These are phyloP conservation scores for Ciconia boyciana DNA, from an alignment of 2,113 vertebrate species.

Conservation along the genomic window DNA sequence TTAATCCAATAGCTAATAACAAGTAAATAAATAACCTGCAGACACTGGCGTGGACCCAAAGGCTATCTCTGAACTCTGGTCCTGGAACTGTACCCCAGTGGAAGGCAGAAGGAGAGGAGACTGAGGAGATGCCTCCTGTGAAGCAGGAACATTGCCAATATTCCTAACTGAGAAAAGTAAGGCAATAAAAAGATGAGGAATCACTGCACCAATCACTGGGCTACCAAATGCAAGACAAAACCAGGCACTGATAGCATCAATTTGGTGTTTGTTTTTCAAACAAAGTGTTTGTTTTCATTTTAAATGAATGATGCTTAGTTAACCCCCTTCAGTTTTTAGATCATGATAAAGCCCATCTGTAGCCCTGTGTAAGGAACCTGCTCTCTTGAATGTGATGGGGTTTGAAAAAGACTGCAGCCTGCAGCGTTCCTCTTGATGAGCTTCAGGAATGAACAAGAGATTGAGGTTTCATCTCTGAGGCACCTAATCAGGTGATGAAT, in stretches of 20 bases:
- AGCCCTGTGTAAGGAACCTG: neutral
- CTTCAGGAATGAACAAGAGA: neutral
- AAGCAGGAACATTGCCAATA: neutral
- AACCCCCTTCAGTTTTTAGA: neutral
- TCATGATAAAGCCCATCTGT: neutral
- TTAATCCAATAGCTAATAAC: neutral
- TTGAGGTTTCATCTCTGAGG: neutral
- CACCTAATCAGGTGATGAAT: neutral
- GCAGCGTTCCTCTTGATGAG: neutral
- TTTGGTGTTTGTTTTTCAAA: neutral
- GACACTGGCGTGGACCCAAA: neutral
- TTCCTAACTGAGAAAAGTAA: neutral
- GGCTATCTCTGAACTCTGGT: neutral
- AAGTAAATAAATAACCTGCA: neutral
- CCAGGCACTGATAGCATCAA: neutral
- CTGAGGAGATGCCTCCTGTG: neutral
- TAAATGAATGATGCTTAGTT: neutral
- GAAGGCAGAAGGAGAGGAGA: neutral
- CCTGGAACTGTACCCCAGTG: neutral
- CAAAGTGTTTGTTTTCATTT: neutral
- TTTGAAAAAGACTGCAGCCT: neutral
- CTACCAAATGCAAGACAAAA: neutral
- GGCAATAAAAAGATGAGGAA: neutral
- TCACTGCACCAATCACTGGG: neutral
- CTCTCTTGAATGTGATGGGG: neutral